Evolutionary conservation across 2,113 vertebrate species (phyloP).

Genomic region (Oryzias javanicus): DNA sequence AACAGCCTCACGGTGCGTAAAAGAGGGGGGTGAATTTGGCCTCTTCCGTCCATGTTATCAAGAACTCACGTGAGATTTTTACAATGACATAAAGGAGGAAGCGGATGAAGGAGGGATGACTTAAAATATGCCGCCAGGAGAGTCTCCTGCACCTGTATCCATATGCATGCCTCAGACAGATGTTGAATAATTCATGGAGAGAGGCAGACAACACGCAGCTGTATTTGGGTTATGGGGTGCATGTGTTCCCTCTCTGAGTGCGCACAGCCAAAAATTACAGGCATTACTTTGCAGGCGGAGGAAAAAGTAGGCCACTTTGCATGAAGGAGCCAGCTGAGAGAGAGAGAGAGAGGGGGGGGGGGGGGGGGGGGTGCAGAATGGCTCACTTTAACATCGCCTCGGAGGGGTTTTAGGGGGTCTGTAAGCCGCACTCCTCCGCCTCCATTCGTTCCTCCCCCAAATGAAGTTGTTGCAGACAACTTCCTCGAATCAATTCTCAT

Average conservation of each 20-base stretch:
- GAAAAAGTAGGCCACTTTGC: slow-evolving; percentile 68
- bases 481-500: slow-evolving; percentile 38
- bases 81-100: slow-evolving; percentile 27
- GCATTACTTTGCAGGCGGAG: slow-evolving; percentile 61
- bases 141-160: slow-evolving; percentile 62
- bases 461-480: slow-evolving; percentile 23
- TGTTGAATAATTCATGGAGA: slow-evolving; percentile 73
- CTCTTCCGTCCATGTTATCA: slow-evolving; percentile 6
- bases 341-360: too few relatives aligned
- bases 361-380: slow-evolving; percentile 6
- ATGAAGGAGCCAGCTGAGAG: slow-evolving; percentile 47
- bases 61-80: slow-evolving; percentile 31
- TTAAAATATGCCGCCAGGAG: slow-evolving; percentile 49
- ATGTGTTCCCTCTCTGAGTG: slow-evolving; percentile 44
- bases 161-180: slow-evolving; percentile 72
- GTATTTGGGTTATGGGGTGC: slow-evolving; percentile 74
- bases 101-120: slow-evolving; percentile 25
- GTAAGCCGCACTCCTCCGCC: not conserved
- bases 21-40: slow-evolving; percentile 7
- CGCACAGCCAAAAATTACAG: slow-evolving; percentile 53
- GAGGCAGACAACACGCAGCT: slow-evolving; percentile 68
- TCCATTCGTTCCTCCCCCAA: not conserved
- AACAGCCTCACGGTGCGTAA: slow-evolving; percentile 39
- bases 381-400: not conserved
- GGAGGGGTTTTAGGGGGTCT: not conserved